Evolutionary conservation across 2,888 invertebrate species (phyloP).

Genomic region (Lepetodrilus schrolli): DNA sequence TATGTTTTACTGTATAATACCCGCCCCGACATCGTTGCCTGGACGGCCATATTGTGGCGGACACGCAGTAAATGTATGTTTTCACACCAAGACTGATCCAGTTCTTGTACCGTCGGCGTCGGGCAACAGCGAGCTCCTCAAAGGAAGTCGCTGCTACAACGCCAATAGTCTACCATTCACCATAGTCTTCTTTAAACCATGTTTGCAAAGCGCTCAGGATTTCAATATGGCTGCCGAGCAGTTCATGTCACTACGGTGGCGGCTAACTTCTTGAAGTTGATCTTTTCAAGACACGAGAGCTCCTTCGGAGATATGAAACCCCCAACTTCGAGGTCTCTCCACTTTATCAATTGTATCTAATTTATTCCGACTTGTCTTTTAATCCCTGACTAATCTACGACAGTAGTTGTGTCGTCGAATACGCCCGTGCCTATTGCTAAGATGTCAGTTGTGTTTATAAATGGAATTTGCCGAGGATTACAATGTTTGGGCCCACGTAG

Average conservation of each 20-base stretch:
- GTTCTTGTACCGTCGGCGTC: neutral
- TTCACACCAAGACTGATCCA: neutral
- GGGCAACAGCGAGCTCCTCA: neutral
- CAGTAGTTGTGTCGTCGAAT: neutral
- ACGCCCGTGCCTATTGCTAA: neutral
- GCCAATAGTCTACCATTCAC: neutral
- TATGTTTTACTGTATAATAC: too few species aligned
- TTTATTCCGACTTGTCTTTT: neutral
- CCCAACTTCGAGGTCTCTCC: neutral
- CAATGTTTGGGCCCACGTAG: neutral
- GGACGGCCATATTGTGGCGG: neutral
- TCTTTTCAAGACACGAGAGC: too few species aligned
- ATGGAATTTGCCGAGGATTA: conserved; percentile 18
- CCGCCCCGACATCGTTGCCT: too few species aligned
- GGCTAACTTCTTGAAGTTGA: too few species aligned
- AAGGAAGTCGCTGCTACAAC: neutral
- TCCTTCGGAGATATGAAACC: too few species aligned
- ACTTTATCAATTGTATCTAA: conserved; percentile 11
- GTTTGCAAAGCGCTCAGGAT: conserved; percentile 4
- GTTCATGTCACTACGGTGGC: too few species aligned
- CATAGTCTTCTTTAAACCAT: neutral
- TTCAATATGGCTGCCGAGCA: neutral
- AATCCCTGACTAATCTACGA: neutral
- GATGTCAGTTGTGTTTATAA: neutral
- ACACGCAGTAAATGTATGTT: neutral